A percentile compares a stretch with the other conserved stretches of the same genome.
Conservation (phyloP, 1,140 invertebrate species). For the Solen grandis region DNA sequence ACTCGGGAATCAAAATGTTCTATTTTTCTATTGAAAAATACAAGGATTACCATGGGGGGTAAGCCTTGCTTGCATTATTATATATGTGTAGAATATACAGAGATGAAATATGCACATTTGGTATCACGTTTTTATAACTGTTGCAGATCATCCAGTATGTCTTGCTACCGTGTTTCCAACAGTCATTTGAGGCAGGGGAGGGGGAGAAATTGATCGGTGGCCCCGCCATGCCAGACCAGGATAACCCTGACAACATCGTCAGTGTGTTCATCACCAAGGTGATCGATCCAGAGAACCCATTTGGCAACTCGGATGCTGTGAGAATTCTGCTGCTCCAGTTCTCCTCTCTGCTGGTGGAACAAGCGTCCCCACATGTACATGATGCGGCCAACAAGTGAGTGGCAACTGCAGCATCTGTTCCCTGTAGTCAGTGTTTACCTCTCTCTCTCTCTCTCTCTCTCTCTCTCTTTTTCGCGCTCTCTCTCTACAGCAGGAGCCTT, state of each 20-base stretch:
- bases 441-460: no score
- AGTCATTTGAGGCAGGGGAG: conserved; percentile 95
- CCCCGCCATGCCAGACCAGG: conserved; percentile 89
- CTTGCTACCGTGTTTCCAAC: conserved; percentile 96
- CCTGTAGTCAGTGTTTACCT: no score
- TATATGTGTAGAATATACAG: not conserved
- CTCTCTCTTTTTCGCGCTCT: no score
- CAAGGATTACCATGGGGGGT: no score
- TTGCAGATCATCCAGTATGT: conserved; percentile 91
- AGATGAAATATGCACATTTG: conserved; percentile 9
- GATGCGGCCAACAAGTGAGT: conserved; percentile 92
- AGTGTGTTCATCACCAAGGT: conserved; percentile 95
- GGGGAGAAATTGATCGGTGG: conserved; percentile 90
- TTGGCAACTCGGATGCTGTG: conserved; percentile 93
- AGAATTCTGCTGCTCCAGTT: conserved; percentile 96
- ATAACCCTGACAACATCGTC: conserved; percentile 94
- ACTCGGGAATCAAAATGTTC: no score
- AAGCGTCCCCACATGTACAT: conserved; percentile 97
- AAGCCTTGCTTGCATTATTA: not conserved
- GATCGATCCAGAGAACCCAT: conserved; percentile 95
- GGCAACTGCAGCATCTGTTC: not conserved
- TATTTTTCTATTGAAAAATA: no score
- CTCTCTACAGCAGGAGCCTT: no score
- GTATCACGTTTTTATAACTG: not conserved
- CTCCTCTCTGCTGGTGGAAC: conserved; percentile 96